A percentile compares a stretch with the other conserved stretches of the same genome.
These are phyloP conservation scores for Bubo bubo DNA, from an alignment of 2,113 vertebrate genomes.

Conservation along the genomic window DNA sequence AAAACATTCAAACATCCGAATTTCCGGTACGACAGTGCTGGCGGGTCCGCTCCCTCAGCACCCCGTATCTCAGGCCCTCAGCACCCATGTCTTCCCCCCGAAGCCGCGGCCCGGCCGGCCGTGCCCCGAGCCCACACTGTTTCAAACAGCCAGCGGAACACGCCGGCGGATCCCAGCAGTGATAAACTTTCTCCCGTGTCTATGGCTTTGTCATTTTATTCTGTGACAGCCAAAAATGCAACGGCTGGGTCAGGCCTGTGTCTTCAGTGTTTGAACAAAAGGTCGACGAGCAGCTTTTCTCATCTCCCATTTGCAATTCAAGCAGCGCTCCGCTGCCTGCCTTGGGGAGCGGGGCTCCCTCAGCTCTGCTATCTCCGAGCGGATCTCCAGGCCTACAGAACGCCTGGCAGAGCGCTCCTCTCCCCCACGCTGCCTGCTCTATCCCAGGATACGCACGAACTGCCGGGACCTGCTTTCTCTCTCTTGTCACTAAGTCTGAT, in stretches of 20 bases:
- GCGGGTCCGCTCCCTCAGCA: neutral
- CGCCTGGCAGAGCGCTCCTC: neutral
- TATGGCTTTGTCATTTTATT: constrained; percentile 50
- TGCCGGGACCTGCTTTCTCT: neutral
- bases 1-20: neutral
- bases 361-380: neutral
- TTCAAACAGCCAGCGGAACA: neutral
- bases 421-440: neutral
- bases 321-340: neutral
- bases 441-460: neutral
- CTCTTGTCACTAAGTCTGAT: neutral
- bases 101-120: rapidly evolving
- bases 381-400: neutral
- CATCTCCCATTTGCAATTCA: constrained; percentile 54
- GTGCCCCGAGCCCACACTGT: neutral
- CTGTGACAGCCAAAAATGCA: neutral
- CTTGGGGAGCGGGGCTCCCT: neutral
- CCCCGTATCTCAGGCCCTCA: neutral
- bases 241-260: constrained; percentile 41
- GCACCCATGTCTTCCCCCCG: neutral
- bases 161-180: neutral
- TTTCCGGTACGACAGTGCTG: rapidly evolving
- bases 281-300: constrained; percentile 39
- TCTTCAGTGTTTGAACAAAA: constrained; percentile 48
- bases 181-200: constrained; percentile 26